Evolutionary conservation across 1,140 invertebrate genomes (phyloP), one percentile per base, ranked within the genome.

Genomic region (Brevipalpus yothersi): DNA sequence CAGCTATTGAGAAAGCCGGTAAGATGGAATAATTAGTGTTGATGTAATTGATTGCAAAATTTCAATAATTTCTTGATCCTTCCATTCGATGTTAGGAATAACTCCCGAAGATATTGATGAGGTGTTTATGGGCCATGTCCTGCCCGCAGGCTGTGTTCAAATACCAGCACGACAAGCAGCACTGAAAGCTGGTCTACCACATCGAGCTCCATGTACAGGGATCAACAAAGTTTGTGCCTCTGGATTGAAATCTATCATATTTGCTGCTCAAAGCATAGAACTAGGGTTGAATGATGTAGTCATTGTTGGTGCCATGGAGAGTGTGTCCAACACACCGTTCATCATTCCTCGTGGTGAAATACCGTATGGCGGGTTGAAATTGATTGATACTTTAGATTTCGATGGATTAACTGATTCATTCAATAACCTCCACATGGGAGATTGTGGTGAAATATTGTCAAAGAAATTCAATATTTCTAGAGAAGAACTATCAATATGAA

Each of bases 371-470:
- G 92, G 91, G 11, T 74, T 92, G n/a, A 81, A 82, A 65, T 74
- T 95, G 31, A 75, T 76, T 65, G 94, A 99, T 78, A 91, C 89
- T 43, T 90, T 98, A 66, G 83, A 96, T 10, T 81, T 78, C 71
- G 95, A 99, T 76, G 94, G 92, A 11, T 76, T 99, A 3, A 93
- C 86, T 54, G 94, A 99, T 78, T 91, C 92, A 2, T 98, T 97
- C 69, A 90, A 96, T 67, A 87, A 94, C 74, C 82, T 86, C 67
- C 93, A 98, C 66, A 99, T 99, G 95, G 95, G 93, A 13, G 86
- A 86, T 67, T 98, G 94, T 78, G 92, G 86, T 23, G 95, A 99
- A 72, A 93, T 92, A 68, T 95, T 90, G 4, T 90, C 93, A 0
- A 90, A 91, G 69, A 93, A 94, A 71, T 71, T 87, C 53, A 74